phyloP scores from a whole-genome alignment of 1,140 invertebrate species.

The Archegozetes longisetosus region DNA sequence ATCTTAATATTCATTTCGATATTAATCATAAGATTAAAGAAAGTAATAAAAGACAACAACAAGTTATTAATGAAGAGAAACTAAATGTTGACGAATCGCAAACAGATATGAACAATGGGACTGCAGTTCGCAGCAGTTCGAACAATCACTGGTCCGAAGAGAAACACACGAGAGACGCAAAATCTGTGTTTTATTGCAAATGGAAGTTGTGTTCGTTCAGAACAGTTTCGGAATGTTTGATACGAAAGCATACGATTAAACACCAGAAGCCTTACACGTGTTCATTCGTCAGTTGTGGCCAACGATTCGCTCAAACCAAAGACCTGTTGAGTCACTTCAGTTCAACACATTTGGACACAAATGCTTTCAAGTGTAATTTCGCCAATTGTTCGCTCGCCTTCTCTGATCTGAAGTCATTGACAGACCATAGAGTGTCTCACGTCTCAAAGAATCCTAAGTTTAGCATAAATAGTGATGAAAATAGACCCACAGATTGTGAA shows the following conservation, averaged over 20 bases:
- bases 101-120: neutral
- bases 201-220: neutral
- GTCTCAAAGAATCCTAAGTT: neutral
- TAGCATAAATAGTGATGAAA: neutral
- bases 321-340: neutral
- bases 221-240: neutral
- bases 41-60: neutral
- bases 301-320: neutral
- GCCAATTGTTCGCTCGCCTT: neutral
- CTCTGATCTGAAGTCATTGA: neutral
- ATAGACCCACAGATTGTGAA: too few relatives aligned
- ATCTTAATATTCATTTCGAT: neutral
- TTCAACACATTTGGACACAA: neutral
- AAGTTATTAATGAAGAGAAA: neutral
- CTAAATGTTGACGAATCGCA: neutral
- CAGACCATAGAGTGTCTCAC: neutral
- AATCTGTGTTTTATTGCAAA: neutral
- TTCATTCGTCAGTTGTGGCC: neutral
- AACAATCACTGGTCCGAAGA: neutral
- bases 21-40: neutral
- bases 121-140: neutral
- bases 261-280: neutral
- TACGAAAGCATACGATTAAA: neutral
- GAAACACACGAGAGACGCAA: neutral
- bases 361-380: neutral